Conservation (phyloP, 2,113 vertebrate genomes). For the Acanthochromis polyacanthus region DNA sequence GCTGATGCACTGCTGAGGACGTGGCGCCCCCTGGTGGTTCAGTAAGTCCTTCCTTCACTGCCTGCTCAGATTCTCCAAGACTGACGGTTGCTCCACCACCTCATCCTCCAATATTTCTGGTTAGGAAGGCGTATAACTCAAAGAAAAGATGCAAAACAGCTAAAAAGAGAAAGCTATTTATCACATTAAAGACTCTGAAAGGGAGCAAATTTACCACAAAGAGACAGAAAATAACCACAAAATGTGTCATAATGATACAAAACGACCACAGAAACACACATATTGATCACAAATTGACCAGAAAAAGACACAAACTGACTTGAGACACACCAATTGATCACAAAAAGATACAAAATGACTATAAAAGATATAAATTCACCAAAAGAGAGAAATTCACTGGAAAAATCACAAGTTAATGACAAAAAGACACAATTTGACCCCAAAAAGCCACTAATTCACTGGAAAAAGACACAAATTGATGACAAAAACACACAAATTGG, state of each 20-base stretch:
- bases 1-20: conserved; percentile 3
- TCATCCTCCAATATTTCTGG: too few relatives aligned
- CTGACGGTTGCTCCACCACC: too few relatives aligned
- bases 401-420: background rate
- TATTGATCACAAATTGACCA: background rate
- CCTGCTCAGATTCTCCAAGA: too few relatives aligned
- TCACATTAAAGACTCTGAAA: too few relatives aligned
- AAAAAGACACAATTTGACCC: too few relatives aligned
- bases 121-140: too few relatives aligned
- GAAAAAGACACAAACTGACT: background rate
- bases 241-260: background rate
- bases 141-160: background rate
- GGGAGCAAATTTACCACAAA: background rate
- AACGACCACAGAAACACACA: background rate
- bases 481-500: background rate
- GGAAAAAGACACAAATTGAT: background rate
- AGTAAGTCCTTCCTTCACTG: background rate
- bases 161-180: background rate
- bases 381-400: too few relatives aligned
- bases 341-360: background rate
- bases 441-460: too few relatives aligned
- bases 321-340: too few relatives aligned
- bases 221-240: too few relatives aligned
- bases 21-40: conserved; percentile 57
- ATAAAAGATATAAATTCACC: too few relatives aligned